Base-by-base conservation (phyloP, 2,888 invertebrate genomes). In the Oxycera nigricornis region DNA sequence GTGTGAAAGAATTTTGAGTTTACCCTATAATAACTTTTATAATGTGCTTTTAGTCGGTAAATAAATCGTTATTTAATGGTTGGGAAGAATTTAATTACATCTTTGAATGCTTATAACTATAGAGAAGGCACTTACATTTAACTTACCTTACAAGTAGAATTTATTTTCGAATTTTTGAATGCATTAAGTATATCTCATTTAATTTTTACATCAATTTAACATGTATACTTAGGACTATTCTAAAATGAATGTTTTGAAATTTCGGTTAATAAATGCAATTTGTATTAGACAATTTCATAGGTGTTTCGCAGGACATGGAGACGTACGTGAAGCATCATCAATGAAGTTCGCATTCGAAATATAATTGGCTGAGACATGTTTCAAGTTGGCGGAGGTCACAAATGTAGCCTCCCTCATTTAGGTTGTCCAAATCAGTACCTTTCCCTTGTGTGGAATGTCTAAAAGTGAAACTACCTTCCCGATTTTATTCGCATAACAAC, bases 111-210 rank as follows among this genome's bases (percentile, higher is more conserved):
- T 76, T 76, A 76, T 22, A 57, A 22, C 72, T 76, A 46, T 55
- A 39, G 59, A 72, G 61, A 76, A 76, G 76, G 76, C 76, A 76
- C 76, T 76, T 76, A 76, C 59, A 76, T 74, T 76, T 76, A 74
- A 74, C 68, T 67, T 67, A n/a, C 52, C 72, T 11, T 68, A 68
- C 3, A 55, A 4, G 22, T 14, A 65, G 14, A 22, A 24, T 70
- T 52, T 75, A 59, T 62, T 52, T 26, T n/a, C n/a, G n/a, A 55
- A 67, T 74, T 52, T 57, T 75, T 68, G 50, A 20, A 17, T 59
- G 62, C 52, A 26, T 50, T 35, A 46, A 41, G 39, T 73, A 50
- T 52, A 59, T 61, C 72, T 22, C 17, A 28, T 65, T 39, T 28
- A 50, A n/a, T 72, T 59, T 52, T 28, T 17, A 70, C 39, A 65